phyloP scores from a whole-genome alignment of 2,797 vertebrate genomes.

The Carcharodon carcharias region DNA sequence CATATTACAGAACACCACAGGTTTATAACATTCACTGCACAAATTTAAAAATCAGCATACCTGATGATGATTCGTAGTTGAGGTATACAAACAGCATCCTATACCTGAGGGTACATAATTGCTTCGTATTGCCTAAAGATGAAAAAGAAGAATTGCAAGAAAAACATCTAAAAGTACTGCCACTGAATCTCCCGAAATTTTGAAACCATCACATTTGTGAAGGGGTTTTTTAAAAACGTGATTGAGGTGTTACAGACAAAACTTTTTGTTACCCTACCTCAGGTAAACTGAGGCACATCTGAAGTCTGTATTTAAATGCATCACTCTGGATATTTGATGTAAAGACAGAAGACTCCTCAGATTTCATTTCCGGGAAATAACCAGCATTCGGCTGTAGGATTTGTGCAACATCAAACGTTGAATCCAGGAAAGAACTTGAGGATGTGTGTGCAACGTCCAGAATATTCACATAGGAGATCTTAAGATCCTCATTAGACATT shows the following conservation, averaged over 20 bases:
- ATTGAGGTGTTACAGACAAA: background rate
- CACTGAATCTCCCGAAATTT: background rate
- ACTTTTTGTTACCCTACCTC: background rate
- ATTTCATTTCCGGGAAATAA: background rate
- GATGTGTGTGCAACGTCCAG: background rate
- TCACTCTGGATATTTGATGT: background rate
- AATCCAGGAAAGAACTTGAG: background rate
- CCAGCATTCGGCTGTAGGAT: background rate
- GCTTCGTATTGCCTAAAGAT: background rate
- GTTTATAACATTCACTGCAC: background rate
- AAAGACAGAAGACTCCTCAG: background rate
- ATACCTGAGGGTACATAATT: slow-evolving; percentile 2
- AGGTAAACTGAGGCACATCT: background rate
- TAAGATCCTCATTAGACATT: background rate
- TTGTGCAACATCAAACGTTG: background rate
- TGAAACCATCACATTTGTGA: background rate
- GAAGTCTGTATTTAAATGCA: background rate
- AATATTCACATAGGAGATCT: background rate
- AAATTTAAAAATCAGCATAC: background rate
- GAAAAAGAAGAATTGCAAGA: background rate
- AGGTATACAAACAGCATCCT: slow-evolving; percentile 12
- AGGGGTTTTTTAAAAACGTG: background rate
- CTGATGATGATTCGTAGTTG: background rate
- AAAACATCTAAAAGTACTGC: background rate
- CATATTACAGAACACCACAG: background rate